These are phyloP conservation scores for Arvicanthis niloticus DNA, from an alignment of 2,113 vertebrate genomes.

Conservation along the genomic window DNA sequence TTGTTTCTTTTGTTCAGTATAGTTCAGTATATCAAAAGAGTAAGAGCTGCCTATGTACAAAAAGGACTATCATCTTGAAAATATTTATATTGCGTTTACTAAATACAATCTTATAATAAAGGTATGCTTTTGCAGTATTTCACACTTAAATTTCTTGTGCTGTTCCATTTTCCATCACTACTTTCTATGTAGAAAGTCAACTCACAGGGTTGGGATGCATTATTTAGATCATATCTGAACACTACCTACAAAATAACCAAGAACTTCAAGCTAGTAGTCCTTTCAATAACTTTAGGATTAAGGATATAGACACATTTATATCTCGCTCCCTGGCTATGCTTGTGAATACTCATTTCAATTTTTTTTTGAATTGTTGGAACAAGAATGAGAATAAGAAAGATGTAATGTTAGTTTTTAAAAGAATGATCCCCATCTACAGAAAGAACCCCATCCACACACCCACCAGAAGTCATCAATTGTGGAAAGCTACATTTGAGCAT, in stretches of 20 bases:
- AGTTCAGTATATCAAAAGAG: neutral
- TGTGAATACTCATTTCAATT: conserved; percentile 1
- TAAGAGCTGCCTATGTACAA: neutral
- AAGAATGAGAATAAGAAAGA: conserved; percentile 24
- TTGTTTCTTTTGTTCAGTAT: neutral
- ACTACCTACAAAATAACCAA: conserved; percentile 7
- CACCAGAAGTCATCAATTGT: neutral
- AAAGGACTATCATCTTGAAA: neutral
- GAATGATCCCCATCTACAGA: neutral
- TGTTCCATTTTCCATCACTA: neutral
- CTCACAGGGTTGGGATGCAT: neutral
- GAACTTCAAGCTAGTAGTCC: neutral
- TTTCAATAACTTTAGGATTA: neutral
- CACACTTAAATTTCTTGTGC: neutral
- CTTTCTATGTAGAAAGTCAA: neutral
- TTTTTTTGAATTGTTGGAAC: neutral
- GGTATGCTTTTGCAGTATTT: neutral
- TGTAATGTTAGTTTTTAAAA: neutral
- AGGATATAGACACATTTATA: neutral
- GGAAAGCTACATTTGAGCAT: neutral
- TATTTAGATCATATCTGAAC: conserved; percentile 22
- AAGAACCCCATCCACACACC: neutral
- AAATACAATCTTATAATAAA: conserved; percentile 6
- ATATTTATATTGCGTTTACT: neutral
- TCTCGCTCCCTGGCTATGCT: neutral